Base-by-base conservation (phyloP, 1,140 invertebrate species). In the Neomicropteryx cornuta region DNA sequence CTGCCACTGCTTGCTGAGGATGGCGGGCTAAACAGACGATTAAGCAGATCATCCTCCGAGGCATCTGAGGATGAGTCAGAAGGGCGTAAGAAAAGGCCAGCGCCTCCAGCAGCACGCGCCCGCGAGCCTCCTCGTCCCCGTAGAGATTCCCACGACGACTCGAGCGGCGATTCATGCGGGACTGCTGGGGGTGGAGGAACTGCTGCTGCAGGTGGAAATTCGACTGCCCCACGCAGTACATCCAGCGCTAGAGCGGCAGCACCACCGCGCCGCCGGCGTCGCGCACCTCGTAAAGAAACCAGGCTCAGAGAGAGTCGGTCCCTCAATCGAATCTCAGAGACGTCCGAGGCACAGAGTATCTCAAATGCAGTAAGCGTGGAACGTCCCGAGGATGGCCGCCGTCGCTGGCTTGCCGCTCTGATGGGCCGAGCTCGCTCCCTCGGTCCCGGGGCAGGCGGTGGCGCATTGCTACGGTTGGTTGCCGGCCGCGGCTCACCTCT, bases 31-130 rank as follows among this genome's bases (percentile, higher is more conserved):
- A n/a, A n/a, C n/a, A n/a, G n/a, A n/a, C n/a, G n/a, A n/a, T n/a
- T n/a, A n/a, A n/a, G n/a, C n/a, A n/a, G n/a, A n/a, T 87, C 85
- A 46, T 87, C 86, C 33, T 92, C 88, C 0, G 87, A 91, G 55
- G 83, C 88, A 4, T 90, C 86, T 32, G 89, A 94, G 56, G 88
- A 92, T 58, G 89, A 93, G 49, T 84, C 82, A 24, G 87, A 91
- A 54, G 72, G 72, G 30, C 72, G 81, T 14, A 85, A 87, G 51
- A 87, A 88, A 48, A 63, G 82, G 18, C 78, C 80, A 14, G 77
- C 86, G 31, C 85, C 84, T 58, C 65, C 82, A 28, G 69, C 69
- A 19, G 66, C 68, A 3, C 64, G 74, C 3, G 60, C 65, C 22
- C 47, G 55, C 11, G 72, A 73, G 21, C 77, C 80, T 42, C 66